Evolutionary conservation across 2,113 vertebrate species (phyloP).

Genomic region (Perca schrenkii): DNA sequence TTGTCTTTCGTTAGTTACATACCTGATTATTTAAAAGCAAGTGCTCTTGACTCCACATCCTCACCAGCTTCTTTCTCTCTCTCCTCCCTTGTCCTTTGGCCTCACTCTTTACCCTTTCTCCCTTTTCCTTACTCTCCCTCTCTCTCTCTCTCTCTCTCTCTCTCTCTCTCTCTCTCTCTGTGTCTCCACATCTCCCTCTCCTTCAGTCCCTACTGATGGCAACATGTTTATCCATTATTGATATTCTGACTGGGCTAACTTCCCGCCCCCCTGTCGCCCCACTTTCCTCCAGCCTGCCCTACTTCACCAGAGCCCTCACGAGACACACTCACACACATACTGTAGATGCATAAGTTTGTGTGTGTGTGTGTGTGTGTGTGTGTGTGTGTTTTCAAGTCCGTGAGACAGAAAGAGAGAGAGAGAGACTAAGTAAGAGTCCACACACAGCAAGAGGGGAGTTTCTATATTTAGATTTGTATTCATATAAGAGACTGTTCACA

Average conservation of each 20-base stretch:
- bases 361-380: conserved; percentile 33
- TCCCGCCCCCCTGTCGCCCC: conserved; percentile 75
- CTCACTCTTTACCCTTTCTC: conserved; percentile 46
- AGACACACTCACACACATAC: conserved; percentile 50
- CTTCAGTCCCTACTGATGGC: conserved; percentile 69
- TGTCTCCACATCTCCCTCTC: conserved; percentile 41
- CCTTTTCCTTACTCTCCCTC: conserved; percentile 21
- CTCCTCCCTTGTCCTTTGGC: conserved; percentile 37
- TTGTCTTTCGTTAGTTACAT: background rate
- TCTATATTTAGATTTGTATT: conserved; percentile 75
- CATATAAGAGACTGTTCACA: conserved; percentile 66
- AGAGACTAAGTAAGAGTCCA: conserved; percentile 65
- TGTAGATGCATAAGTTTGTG: conserved; percentile 42
- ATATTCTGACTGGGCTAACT: conserved; percentile 77
- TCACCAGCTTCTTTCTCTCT: conserved; percentile 15
- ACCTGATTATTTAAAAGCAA: conserved; percentile 44
- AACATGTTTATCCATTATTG: conserved; percentile 83
- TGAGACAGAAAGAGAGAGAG: conserved; percentile 54
- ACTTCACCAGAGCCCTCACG: conserved; percentile 76
- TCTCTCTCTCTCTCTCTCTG: conserved; percentile 23
- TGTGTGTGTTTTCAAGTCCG: conserved; percentile 43
- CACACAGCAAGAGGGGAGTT: conserved; percentile 50
- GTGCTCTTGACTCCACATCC: conserved; percentile 7
- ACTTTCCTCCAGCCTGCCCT: conserved; percentile 80
- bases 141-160: conserved; percentile 38